Percentiles rank a stretch among this genome's conserved stretches.
Evolutionary conservation across 2,888 invertebrate genomes (phyloP).

Genomic region (Drosophila maculinotata): DNA sequence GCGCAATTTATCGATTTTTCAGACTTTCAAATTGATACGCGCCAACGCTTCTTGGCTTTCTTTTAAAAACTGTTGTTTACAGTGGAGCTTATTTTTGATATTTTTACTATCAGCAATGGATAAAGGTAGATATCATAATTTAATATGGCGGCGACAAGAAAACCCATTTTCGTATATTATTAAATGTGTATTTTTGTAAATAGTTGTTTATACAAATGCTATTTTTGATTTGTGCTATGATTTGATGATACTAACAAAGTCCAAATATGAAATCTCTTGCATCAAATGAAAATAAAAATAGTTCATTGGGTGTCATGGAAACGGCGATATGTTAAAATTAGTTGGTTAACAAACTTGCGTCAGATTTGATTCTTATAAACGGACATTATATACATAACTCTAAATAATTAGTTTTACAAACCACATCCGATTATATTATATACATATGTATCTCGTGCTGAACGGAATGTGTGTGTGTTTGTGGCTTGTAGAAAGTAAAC

Average conservation of each 20-base stretch:
- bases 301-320: conserved; percentile 49
- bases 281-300: conserved; percentile 29
- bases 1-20: conserved; percentile 13
- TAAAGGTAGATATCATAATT: neutral
- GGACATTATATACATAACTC: conserved; percentile 42
- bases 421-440: conserved; percentile 25
- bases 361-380: conserved; percentile 37
- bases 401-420: conserved; percentile 28
- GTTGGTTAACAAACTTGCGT: conserved; percentile 48
- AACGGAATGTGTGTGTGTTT: conserved; percentile 47
- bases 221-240: conserved; percentile 37
- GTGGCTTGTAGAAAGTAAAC: conserved; percentile 39
- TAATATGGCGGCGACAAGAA: neutral
- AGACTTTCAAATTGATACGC: neutral
- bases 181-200: conserved; percentile 46
- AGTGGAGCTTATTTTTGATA: too few relatives aligned
- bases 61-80: neutral
- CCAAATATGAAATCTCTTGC: conserved; percentile 33
- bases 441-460: conserved; percentile 26
- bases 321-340: conserved; percentile 54
- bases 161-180: neutral
- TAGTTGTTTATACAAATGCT: conserved; percentile 42
- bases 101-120: neutral
- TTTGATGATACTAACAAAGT: conserved; percentile 29
- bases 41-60: too few relatives aligned